Evolutionary conservation across 2,888 invertebrate genomes (phyloP).

Genomic region (Polyommatus iphigenia): DNA sequence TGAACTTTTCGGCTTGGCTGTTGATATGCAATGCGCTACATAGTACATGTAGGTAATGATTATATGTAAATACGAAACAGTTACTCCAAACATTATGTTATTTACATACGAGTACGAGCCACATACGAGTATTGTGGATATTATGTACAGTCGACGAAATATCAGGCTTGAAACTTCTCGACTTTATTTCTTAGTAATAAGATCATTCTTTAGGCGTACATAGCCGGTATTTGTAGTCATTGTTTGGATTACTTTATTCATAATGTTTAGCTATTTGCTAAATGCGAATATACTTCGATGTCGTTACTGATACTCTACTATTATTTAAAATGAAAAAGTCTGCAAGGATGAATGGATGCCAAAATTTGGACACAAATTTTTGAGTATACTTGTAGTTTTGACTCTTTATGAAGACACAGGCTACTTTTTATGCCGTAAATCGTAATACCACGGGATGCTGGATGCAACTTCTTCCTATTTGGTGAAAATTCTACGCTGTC

Average conservation of each 20-base stretch:
- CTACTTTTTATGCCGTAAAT: too few relatives aligned
- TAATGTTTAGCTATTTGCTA: not conserved
- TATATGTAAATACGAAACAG: constrained; percentile 20
- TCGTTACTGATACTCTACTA: too few relatives aligned
- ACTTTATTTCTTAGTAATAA: not conserved
- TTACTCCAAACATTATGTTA: constrained; percentile 16
- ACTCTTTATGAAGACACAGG: too few relatives aligned
- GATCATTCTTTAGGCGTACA: not conserved
- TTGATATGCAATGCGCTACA: constrained; percentile 7
- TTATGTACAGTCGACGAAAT: constrained; percentile 1
- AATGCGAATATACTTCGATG: not conserved
- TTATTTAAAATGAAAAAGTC: too few relatives aligned
- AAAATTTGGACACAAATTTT: too few relatives aligned
- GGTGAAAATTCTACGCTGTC: too few relatives aligned
- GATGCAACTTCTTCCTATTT: too few relatives aligned
- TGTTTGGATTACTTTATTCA: not conserved
- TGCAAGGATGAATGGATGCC: too few relatives aligned
- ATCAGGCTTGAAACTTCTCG: not conserved
- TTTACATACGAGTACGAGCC: constrained; percentile 10
- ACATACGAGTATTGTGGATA: not conserved
- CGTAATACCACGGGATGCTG: too few relatives aligned
- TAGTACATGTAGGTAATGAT: constrained; percentile 29
- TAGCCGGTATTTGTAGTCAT: not conserved
- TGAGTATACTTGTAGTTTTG: too few relatives aligned
- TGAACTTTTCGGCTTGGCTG: not conserved